Conservation (phyloP, 1,140 invertebrate genomes). For the Cydia fagiglandana region DNA sequence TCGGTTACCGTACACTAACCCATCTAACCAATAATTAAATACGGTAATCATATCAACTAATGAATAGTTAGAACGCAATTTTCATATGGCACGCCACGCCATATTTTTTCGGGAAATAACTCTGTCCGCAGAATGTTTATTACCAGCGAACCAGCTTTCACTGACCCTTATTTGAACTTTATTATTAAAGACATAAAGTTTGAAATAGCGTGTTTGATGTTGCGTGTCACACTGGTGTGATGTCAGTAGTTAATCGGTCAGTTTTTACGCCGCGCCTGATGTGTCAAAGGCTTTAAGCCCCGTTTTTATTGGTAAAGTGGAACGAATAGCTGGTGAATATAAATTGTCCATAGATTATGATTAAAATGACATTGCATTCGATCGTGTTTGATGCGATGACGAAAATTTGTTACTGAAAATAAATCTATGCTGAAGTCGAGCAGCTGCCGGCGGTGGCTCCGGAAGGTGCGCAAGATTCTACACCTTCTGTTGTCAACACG, state of each 20-base stretch:
- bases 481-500: too few species aligned
- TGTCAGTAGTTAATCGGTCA: not conserved
- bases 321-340: not conserved
- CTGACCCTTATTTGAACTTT: not conserved
- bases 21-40: too few species aligned
- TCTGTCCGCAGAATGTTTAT: constrained; percentile 25
- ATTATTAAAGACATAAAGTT: not conserved
- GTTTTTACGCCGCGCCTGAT: constrained; percentile 4
- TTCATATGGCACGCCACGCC: constrained; percentile 18
- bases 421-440: too few species aligned
- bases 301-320: not conserved
- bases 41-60: constrained; percentile 14
- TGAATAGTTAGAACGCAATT: constrained; percentile 20
- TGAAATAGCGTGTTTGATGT: not conserved
- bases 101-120: constrained; percentile 29
- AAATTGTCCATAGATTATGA: not conserved
- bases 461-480: too few species aligned
- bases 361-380: too few species aligned
- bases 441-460: too few species aligned
- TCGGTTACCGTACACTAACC: too few species aligned
- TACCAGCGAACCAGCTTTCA: not conserved
- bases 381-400: too few species aligned
- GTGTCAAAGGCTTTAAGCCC: not conserved
- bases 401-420: too few species aligned
- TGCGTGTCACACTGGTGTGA: not conserved